Percentiles rank a stretch among this genome's conserved stretches.
Conservation (phyloP, 2,113 vertebrate genomes). For the Desmodus rotundus region DNA sequence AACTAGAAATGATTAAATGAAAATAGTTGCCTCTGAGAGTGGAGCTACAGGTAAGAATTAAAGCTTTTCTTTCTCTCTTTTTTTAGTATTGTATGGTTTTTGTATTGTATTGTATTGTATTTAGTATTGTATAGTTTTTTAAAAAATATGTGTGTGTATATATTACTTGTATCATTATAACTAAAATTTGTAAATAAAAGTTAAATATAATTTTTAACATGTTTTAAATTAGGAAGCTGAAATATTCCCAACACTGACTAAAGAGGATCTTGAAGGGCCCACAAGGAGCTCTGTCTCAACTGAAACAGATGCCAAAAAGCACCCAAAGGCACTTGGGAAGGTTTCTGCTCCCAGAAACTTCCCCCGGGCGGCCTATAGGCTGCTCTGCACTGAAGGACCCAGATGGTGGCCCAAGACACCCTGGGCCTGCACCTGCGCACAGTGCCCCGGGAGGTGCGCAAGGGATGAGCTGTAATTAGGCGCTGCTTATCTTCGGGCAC, state of each 20-base stretch:
- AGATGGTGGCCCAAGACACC: not conserved
- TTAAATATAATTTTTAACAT: not conserved
- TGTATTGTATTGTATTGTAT: no score
- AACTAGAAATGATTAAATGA: not conserved
- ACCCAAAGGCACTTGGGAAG: not conserved
- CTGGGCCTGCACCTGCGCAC: not conserved
- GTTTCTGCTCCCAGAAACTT: not conserved
- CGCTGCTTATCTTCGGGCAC: not conserved
- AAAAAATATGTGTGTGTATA: not conserved
- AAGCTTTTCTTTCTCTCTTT: not conserved
- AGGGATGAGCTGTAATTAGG: not conserved
- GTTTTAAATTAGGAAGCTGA: conserved; percentile 15
- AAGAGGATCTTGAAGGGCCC: not conserved
- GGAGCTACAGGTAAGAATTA: not conserved
- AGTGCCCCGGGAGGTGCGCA: not conserved
- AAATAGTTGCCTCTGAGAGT: not conserved
- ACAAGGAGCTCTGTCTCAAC: not conserved
- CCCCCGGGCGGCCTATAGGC: not conserved
- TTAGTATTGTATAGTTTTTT: no score
- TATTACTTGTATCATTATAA: conserved; percentile 7
- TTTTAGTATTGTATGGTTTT: not conserved
- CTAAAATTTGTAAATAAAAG: conserved; percentile 41
- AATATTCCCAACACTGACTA: conserved; percentile 17
- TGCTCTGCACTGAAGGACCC: not conserved
- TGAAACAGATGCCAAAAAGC: not conserved